Evolutionary conservation across 1,140 invertebrate species (phyloP).

Genomic region (Zaprionus taronus): DNA sequence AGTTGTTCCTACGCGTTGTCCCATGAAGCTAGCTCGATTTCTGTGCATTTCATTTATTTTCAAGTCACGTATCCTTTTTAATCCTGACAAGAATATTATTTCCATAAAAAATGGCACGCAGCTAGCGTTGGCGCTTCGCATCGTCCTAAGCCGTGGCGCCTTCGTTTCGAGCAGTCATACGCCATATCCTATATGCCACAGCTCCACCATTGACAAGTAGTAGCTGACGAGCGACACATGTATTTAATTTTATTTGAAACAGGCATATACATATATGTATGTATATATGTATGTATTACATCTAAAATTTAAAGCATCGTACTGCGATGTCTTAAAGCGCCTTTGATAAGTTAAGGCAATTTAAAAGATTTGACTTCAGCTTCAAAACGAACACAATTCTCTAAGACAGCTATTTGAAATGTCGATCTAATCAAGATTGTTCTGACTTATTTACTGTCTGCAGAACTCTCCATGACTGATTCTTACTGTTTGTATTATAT

Average conservation of each 20-base stretch:
- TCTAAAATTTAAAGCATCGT: conserved; percentile 20
- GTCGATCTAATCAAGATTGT: too few relatives aligned
- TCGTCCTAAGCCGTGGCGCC: neutral
- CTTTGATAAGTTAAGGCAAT: neutral
- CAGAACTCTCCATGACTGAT: too few relatives aligned
- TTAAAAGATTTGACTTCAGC: too few relatives aligned
- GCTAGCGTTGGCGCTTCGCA: conserved; percentile 28
- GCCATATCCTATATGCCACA: conserved; percentile 47
- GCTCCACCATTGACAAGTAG: conserved; percentile 38
- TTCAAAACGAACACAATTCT: too few relatives aligned
- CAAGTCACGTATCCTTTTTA: conserved; percentile 83
- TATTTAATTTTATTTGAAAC: conserved; percentile 49
- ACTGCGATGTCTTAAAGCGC: neutral
- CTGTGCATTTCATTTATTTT: conserved; percentile 71
- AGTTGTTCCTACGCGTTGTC: conserved; percentile 2
- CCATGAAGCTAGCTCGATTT: conserved; percentile 45
- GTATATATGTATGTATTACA: conserved; percentile 2
- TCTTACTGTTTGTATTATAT: too few relatives aligned
- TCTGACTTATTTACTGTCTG: too few relatives aligned
- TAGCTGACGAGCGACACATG: conserved; percentile 30
- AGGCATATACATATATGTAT: neutral
- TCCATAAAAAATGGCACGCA: conserved; percentile 74
- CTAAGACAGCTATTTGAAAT: too few relatives aligned
- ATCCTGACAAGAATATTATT: conserved; percentile 84
- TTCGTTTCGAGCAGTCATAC: conserved; percentile 42